Conservation (phyloP, 2,113 vertebrate genomes). For the Malurus elegans region DNA sequence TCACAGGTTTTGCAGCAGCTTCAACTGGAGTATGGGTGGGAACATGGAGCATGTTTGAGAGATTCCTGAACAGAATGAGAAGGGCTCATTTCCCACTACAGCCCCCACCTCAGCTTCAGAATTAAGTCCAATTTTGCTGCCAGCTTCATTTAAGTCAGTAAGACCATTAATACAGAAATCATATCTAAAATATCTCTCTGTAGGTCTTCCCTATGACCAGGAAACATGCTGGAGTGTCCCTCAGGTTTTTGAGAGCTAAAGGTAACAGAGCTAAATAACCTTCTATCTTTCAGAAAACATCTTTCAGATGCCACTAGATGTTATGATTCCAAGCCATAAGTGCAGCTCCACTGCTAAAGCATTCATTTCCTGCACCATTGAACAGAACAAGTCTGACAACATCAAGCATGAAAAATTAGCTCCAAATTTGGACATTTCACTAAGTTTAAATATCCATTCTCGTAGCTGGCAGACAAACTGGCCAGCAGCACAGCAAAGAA, state of each 20-base stretch:
- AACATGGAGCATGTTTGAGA: not conserved
- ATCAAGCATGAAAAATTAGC: not conserved
- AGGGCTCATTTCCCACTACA: not conserved
- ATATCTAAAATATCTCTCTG: not conserved
- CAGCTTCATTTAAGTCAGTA: not conserved
- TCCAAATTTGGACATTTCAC: not conserved
- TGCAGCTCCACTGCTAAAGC: not conserved
- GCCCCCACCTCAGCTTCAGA: not conserved
- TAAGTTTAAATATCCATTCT: not conserved
- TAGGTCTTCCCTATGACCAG: not conserved
- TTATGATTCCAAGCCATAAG: not conserved
- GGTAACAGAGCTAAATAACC: not conserved
- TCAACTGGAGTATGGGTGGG: not conserved
- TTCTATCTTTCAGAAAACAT: not conserved
- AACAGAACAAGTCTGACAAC: not conserved
- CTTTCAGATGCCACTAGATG: not conserved
- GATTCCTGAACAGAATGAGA: not conserved
- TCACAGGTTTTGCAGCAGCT: not conserved
- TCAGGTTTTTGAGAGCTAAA: not conserved
- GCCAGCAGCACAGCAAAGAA: not conserved
- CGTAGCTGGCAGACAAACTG: not conserved
- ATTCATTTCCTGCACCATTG: not conserved
- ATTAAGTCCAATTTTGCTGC: not conserved
- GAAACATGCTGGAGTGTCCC: rapidly evolving
- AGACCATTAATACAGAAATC: not conserved